Evolutionary conservation across 2,888 invertebrate genomes (phyloP).

Genomic region (Imbricaverruca yamaguchii): DNA sequence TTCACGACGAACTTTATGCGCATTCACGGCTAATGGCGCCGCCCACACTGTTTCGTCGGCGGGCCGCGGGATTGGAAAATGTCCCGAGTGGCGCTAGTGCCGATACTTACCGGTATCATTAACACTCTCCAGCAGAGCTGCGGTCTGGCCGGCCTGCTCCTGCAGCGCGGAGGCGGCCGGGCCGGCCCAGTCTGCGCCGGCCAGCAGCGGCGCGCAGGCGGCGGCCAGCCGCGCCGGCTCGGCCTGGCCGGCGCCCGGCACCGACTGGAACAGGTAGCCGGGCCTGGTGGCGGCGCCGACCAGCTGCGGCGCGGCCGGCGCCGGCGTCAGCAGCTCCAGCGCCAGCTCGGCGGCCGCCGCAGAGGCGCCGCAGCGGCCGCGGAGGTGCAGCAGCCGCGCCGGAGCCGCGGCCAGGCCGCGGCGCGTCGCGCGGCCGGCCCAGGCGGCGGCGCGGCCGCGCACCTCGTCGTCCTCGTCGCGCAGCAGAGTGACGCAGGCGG

Average conservation of each 20-base stretch:
- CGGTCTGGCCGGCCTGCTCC: neutral
- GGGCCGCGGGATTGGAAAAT: too few species aligned
- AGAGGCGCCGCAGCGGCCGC: slow-evolving; percentile 47
- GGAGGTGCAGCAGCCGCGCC: slow-evolving; percentile 43
- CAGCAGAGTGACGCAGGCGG: slow-evolving; percentile 46
- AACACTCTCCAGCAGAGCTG: neutral
- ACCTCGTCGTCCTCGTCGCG: slow-evolving; percentile 41
- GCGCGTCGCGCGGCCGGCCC: slow-evolving; percentile 44
- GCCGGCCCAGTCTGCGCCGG: neutral
- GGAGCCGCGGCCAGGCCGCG: slow-evolving; percentile 43
- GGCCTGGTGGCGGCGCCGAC: neutral
- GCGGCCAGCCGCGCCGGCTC: neutral
- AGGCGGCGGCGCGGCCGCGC: slow-evolving; percentile 42
- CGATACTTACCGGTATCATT: neutral
- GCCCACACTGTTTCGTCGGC: too few species aligned
- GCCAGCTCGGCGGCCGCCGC: slow-evolving; percentile 40
- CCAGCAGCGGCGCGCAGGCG: neutral
- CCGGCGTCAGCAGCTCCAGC: neutral
- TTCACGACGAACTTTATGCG: too few species aligned
- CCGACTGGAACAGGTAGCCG: neutral
- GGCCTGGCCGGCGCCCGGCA: neutral
- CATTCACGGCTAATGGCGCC: too few species aligned
- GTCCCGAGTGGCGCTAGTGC: too few species aligned
- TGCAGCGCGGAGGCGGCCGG: neutral
- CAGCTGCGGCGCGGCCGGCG: neutral